phyloP scores from a whole-genome alignment of 2,797 vertebrate genomes.

The Myripristis murdjan region DNA sequence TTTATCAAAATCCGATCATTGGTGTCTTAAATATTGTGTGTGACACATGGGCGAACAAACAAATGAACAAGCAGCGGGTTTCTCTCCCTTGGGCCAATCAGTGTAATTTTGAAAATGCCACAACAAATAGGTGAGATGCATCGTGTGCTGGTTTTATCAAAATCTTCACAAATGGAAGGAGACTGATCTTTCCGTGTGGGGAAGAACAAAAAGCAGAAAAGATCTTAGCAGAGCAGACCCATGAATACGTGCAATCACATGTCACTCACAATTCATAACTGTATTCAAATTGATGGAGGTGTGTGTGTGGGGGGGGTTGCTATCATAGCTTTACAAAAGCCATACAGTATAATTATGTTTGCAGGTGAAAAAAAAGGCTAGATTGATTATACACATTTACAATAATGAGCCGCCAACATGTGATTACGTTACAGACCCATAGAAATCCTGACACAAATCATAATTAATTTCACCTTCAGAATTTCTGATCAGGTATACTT shows the following conservation, averaged over 20 bases:
- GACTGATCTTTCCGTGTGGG: constrained; percentile 48
- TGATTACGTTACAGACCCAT: constrained; percentile 74
- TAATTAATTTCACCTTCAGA: constrained; percentile 77
- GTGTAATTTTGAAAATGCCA: neutral
- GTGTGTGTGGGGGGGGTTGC: too few relatives aligned
- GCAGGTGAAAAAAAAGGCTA: constrained; percentile 76
- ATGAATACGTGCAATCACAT: constrained; percentile 52
- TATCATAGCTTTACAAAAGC: constrained; percentile 56
- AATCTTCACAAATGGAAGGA: constrained; percentile 39
- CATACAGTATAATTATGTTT: constrained; percentile 78
- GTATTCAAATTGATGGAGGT: constrained; percentile 68
- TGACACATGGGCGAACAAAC: too few relatives aligned
- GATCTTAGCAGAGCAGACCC: constrained; percentile 49
- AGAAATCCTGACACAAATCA: constrained; percentile 75
- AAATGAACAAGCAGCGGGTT: too few relatives aligned
- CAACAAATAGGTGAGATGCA: constrained; percentile 8
- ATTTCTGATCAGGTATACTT: constrained; percentile 70
- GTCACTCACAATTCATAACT: constrained; percentile 72
- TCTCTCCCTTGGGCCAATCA: constrained; percentile 1
- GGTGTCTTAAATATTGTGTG: too few relatives aligned
- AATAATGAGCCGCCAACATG: constrained; percentile 72
- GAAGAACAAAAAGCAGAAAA: constrained; percentile 61
- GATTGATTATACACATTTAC: constrained; percentile 83
- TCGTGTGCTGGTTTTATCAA: constrained; percentile 33
- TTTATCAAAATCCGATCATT: too few relatives aligned